Percentiles rank a stretch among this genome's conserved stretches.
Evolutionary conservation across 1,140 invertebrate species (phyloP).

Genomic region (Agraylea sexmaculata): DNA sequence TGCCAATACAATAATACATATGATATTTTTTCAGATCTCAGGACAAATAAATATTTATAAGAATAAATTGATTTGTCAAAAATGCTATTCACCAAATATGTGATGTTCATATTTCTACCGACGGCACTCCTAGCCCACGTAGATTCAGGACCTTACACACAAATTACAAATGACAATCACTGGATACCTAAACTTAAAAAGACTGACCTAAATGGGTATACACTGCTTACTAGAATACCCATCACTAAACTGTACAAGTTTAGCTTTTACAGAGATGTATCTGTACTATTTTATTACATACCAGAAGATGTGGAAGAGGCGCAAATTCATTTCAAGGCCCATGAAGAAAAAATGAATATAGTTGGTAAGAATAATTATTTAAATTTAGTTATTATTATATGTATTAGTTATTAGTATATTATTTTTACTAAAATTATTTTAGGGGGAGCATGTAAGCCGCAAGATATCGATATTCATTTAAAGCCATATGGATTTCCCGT

Average conservation of each 20-base stretch:
- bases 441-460: slow-evolving; percentile 18
- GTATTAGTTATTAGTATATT: too few species aligned
- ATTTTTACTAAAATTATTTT: slow-evolving; percentile 2
- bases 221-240: slow-evolving; percentile 14
- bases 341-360: slow-evolving; percentile 19
- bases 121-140: too few species aligned
- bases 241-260: slow-evolving; percentile 15
- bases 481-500: slow-evolving; percentile 17
- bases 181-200: slow-evolving; percentile 18
- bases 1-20: too few species aligned
- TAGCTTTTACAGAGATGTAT: slow-evolving; percentile 19
- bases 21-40: too few species aligned
- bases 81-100: too few species aligned
- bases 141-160: too few species aligned
- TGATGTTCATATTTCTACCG: too few species aligned
- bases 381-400: too few species aligned
- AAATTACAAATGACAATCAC: slow-evolving; percentile 15
- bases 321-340: slow-evolving; percentile 17
- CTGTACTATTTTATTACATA: slow-evolving; percentile 18
- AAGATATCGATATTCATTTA: slow-evolving; percentile 19
- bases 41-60: too few species aligned
- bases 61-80: too few species aligned
- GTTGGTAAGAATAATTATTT: too few species aligned
- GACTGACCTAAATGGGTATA: slow-evolving; percentile 12
- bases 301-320: slow-evolving; percentile 17